These are phyloP conservation scores for Aphaenogaster ashmeadi DNA, from an alignment of 1,140 invertebrate species.

Conservation along the genomic window DNA sequence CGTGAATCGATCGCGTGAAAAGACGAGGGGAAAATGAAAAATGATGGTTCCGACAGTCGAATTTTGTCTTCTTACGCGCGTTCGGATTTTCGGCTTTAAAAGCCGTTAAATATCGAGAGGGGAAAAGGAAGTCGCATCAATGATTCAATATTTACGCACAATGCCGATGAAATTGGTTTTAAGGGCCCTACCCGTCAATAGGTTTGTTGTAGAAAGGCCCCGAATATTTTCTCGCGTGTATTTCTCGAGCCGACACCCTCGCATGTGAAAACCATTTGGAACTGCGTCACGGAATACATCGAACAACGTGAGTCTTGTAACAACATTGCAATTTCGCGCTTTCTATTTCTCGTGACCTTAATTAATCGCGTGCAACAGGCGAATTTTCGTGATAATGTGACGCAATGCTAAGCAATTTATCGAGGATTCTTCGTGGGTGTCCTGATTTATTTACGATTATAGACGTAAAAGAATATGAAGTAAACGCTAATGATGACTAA, in stretches of 20 bases:
- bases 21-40: slow-evolving; percentile 78
- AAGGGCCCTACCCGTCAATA: slow-evolving; percentile 75
- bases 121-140: slow-evolving; percentile 65
- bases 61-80: slow-evolving; percentile 41
- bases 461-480: background rate
- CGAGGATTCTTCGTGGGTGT: background rate
- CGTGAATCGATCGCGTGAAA: slow-evolving; percentile 78
- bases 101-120: slow-evolving; percentile 82
- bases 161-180: slow-evolving; percentile 82
- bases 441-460: slow-evolving; percentile 16
- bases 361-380: slow-evolving; percentile 49
- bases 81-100: slow-evolving; percentile 71
- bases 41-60: slow-evolving; percentile 71
- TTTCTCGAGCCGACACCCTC: slow-evolving; percentile 33
- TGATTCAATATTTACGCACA: slow-evolving; percentile 85
- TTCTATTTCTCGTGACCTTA: slow-evolving; percentile 44
- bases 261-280: slow-evolving; percentile 73
- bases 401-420: slow-evolving; percentile 25
- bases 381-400: background rate
- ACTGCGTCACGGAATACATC: background rate
- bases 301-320: slow-evolving; percentile 24
- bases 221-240: slow-evolving; percentile 55
- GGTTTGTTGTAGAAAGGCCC: slow-evolving; percentile 75
- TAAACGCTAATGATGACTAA: slow-evolving; percentile 30
- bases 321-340: slow-evolving; percentile 20